These are phyloP conservation scores for Natator depressus DNA, from an alignment of 2,113 vertebrate species.

Conservation along the genomic window DNA sequence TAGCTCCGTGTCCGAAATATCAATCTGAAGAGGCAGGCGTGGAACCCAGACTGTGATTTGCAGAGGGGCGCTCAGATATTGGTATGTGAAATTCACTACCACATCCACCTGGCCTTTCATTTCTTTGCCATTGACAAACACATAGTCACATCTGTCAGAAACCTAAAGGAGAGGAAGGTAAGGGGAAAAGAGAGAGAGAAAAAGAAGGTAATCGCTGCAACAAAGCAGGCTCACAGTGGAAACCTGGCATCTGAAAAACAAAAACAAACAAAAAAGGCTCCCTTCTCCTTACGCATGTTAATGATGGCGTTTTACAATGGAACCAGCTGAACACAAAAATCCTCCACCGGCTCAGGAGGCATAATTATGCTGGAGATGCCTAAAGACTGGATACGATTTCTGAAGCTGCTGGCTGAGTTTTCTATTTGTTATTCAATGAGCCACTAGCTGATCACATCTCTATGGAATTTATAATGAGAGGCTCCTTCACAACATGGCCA, in stretches of 20 bases:
- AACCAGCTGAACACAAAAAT: conserved; percentile 1
- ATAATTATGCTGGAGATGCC: background rate
- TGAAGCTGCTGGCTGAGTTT: background rate
- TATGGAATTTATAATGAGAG: conserved; percentile 3
- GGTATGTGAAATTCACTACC: conserved; percentile 92
- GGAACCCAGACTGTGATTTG: conserved; percentile 94
- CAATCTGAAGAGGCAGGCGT: conserved; percentile 94
- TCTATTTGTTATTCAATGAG: background rate
- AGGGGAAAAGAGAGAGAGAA: background rate
- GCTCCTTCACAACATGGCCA: background rate
- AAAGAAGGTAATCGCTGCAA: background rate
- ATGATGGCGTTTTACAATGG: background rate
- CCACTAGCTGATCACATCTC: background rate
- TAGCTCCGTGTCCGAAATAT: conserved; percentile 94
- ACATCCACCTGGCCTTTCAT: conserved; percentile 91
- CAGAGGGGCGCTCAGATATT: conserved; percentile 89
- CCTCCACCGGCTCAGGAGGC: background rate
- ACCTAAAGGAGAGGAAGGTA: conserved; percentile 77
- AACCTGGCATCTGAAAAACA: background rate
- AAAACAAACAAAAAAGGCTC: background rate
- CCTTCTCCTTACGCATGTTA: background rate
- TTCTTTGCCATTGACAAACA: conserved; percentile 97
- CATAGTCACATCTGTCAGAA: conserved; percentile 93
- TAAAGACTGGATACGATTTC: background rate
- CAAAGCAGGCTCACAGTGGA: background rate